Evolutionary conservation across 2,888 invertebrate species (phyloP).

Genomic region (Cryptocephalus moraei): DNA sequence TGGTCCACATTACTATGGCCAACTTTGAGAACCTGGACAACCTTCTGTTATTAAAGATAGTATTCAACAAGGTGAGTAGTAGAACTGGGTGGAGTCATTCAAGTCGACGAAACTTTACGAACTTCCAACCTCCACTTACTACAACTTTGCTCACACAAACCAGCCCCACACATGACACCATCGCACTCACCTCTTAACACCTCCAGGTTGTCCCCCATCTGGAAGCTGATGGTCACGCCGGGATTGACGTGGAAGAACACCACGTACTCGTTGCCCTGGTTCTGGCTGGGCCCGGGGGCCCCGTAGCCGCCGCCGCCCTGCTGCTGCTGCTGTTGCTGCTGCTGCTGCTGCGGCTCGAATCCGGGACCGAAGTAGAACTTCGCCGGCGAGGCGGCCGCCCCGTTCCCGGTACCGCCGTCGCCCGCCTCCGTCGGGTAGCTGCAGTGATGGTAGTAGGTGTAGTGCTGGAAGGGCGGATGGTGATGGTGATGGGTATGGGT

Average conservation of each 20-base stretch:
- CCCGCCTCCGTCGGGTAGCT: conserved; percentile 45
- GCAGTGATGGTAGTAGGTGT: conserved; percentile 36
- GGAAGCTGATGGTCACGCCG: conserved; percentile 66
- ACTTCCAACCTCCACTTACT: no score
- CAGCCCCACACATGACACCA: no score
- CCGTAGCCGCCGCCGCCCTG: conserved; percentile 25
- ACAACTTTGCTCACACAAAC: no score
- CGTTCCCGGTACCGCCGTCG: conserved; percentile 27
- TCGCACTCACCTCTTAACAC: conserved; percentile 64
- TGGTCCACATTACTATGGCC: no score
- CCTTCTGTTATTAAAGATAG: no score
- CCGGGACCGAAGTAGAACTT: conserved; percentile 51
- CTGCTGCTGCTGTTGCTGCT: conserved; percentile 41
- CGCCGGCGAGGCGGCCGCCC: conserved; percentile 40
- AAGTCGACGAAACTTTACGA: no score
- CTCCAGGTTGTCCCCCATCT: conserved; percentile 65
- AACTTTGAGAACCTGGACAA: no score
- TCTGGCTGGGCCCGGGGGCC: conserved; percentile 25
- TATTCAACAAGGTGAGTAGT: no score
- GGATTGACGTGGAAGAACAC: conserved; percentile 67
- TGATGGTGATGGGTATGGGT: conserved; percentile 42
- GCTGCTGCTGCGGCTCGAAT: conserved; percentile 43
- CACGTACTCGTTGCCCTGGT: conserved; percentile 45
- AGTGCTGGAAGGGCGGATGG: conserved; percentile 39
- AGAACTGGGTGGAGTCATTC: no score